These are phyloP conservation scores for Tiaroga cobitis DNA, from an alignment of 2,797 vertebrate genomes.

Conservation along the genomic window DNA sequence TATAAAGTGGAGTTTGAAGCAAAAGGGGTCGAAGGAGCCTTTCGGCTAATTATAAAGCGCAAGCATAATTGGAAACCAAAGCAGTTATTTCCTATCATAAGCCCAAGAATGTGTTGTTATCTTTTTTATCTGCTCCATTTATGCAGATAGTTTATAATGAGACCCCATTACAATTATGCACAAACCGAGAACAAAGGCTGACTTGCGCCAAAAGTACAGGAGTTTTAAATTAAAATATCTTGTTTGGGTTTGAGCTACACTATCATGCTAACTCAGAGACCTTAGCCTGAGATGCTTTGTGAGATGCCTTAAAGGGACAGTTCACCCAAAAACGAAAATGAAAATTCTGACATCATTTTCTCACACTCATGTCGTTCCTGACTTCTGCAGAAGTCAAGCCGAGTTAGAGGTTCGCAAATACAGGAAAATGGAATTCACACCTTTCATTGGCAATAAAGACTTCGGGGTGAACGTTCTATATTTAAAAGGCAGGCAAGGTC, in stretches of 20 bases:
- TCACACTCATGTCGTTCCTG: neutral
- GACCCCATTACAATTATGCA: slow-evolving; percentile 68
- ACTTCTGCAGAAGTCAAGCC: neutral
- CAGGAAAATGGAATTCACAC: slow-evolving; percentile 50
- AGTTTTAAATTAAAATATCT: slow-evolving; percentile 70
- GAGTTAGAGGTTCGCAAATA: neutral
- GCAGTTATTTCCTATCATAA: slow-evolving; percentile 73
- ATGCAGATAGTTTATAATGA: slow-evolving; percentile 77
- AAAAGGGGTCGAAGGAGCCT: slow-evolving; percentile 61
- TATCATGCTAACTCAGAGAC: neutral
- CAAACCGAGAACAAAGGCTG: slow-evolving; percentile 60
- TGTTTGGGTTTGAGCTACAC: slow-evolving; percentile 11
- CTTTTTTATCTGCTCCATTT: slow-evolving; percentile 71
- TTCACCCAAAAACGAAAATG: neutral
- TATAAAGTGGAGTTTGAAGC: slow-evolving; percentile 54
- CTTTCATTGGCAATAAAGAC: slow-evolving; percentile 48
- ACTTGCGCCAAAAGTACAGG: slow-evolving; percentile 65
- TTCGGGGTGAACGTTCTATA: slow-evolving; percentile 63
- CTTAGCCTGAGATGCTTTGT: neutral
- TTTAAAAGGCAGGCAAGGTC: slow-evolving; percentile 69
- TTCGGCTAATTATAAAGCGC: slow-evolving; percentile 74
- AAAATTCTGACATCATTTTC: neutral
- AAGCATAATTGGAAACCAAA: slow-evolving; percentile 77
- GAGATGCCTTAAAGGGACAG: slow-evolving; percentile 16
- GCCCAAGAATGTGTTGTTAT: slow-evolving; percentile 66